phyloP scores from a whole-genome alignment of 1,140 invertebrate genomes.

The Tetraneura akinire region DNA sequence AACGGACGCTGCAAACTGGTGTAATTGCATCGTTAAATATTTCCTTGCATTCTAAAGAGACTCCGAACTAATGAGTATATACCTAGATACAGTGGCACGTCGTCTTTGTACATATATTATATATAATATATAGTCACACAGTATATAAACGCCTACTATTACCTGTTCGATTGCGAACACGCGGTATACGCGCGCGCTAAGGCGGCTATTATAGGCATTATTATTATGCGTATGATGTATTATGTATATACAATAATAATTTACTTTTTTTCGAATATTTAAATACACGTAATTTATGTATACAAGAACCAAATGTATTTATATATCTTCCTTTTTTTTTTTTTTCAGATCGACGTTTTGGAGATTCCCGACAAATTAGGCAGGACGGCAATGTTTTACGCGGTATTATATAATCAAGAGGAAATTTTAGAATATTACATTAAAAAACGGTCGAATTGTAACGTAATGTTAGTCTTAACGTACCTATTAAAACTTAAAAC shows the following conservation, averaged over 20 bases:
- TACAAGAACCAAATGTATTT: slow-evolving; percentile 20
- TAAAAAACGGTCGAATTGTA: slow-evolving; percentile 32
- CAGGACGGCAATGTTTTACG: slow-evolving; percentile 41
- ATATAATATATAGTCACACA: no score
- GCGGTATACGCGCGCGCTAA: no score
- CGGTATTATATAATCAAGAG: slow-evolving; percentile 43
- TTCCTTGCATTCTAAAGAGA: slow-evolving; percentile 35
- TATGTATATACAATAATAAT: no score
- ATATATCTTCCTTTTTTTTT: not conserved
- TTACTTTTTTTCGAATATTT: no score
- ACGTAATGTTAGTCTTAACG: slow-evolving; percentile 42
- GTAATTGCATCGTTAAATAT: slow-evolving; percentile 44
- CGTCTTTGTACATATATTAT: not conserved
- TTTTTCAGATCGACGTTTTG: slow-evolving; percentile 41
- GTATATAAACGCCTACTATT: slow-evolving; percentile 4
- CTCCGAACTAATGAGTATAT: slow-evolving; percentile 27
- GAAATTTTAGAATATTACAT: slow-evolving; percentile 43
- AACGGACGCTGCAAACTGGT: slow-evolving; percentile 33
- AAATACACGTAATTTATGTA: no score
- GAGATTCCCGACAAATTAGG: slow-evolving; percentile 33
- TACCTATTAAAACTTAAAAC: not conserved
- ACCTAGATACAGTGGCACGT: not conserved
- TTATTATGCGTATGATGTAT: no score
- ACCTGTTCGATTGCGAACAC: not conserved
- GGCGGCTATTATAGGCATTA: no score